Conservation (phyloP, 1,140 invertebrate species). For the Drosophila rufa region DNA sequence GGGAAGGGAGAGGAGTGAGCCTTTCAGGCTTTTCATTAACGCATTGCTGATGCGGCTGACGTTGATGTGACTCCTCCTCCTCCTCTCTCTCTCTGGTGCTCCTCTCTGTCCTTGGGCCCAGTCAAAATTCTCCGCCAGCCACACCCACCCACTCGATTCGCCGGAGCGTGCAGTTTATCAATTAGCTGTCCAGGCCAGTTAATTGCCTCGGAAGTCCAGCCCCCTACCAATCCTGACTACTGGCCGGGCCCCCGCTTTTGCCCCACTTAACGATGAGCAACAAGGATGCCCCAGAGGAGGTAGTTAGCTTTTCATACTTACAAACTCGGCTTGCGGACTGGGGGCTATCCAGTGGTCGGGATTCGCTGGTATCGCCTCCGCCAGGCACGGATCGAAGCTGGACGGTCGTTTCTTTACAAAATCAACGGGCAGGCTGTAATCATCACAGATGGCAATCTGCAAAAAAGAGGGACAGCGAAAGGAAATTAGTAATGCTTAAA, state of each 20-base stretch:
- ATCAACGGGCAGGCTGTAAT: conserved; percentile 92
- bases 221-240: not conserved
- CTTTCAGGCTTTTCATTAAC: conserved; percentile 66
- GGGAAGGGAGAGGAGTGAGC: not conserved
- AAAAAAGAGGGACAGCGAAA: conserved; percentile 85
- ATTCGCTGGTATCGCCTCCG: conserved; percentile 86
- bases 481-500: conserved; percentile 39
- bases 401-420: conserved; percentile 89
- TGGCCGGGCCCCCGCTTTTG: not conserved
- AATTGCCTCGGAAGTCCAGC: conserved; percentile 60
- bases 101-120: not conserved
- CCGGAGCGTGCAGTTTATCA: conserved; percentile 73
- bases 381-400: conserved; percentile 87
- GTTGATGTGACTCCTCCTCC: conserved; percentile 14
- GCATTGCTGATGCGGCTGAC: conserved; percentile 63
- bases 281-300: conserved; percentile 1
- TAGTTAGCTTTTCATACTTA: conserved; percentile 82
- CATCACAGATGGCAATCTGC: conserved; percentile 91
- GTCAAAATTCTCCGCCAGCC: not conserved
- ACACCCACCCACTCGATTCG: conserved; percentile 1
- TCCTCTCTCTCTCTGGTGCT: too few species aligned
- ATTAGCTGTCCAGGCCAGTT: conserved; percentile 72
- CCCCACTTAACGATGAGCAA: conserved; percentile 27
- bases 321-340: conserved; percentile 88
- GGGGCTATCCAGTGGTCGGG: conserved; percentile 86